A percentile compares a stretch with the other conserved stretches of the same genome.
Conservation (phyloP, 2,888 invertebrate species). For the Poecilus cupreus region DNA sequence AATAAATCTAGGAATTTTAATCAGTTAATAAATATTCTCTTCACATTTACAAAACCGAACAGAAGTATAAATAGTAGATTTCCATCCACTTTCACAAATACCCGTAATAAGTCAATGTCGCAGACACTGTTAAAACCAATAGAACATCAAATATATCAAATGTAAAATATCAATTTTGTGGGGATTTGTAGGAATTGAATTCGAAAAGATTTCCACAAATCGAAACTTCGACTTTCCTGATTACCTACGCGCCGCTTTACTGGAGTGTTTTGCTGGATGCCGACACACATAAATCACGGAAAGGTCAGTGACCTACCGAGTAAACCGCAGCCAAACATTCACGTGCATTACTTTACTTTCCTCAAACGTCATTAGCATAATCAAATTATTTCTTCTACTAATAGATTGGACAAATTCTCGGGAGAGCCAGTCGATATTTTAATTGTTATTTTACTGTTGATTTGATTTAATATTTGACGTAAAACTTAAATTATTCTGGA, state of each 20-base stretch:
- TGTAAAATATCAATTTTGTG: constrained; percentile 19
- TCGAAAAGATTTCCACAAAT: neutral
- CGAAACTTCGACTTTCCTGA: constrained; percentile 5
- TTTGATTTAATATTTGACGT: neutral
- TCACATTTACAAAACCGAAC: neutral
- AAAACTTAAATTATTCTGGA: neutral
- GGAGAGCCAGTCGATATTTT: neutral
- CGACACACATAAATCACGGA: constrained; percentile 34
- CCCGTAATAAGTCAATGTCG: neutral
- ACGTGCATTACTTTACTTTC: neutral
- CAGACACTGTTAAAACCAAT: neutral
- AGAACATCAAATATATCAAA: constrained; percentile 13
- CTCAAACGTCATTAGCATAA: constrained; percentile 1
- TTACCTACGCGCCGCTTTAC: neutral
- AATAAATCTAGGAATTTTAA: no score
- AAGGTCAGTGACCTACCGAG: constrained; percentile 12
- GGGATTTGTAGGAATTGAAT: constrained; percentile 1
- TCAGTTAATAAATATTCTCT: neutral
- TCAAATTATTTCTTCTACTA: constrained; percentile 8
- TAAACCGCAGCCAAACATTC: constrained; percentile 8
- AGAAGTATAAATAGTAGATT: neutral
- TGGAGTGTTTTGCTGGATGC: constrained; percentile 22
- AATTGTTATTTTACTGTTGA: neutral
- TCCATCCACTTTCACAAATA: no score
- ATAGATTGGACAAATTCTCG: neutral